phyloP scores from a whole-genome alignment of 2,797 vertebrate genomes.

The Sorex maritimensis region DNA sequence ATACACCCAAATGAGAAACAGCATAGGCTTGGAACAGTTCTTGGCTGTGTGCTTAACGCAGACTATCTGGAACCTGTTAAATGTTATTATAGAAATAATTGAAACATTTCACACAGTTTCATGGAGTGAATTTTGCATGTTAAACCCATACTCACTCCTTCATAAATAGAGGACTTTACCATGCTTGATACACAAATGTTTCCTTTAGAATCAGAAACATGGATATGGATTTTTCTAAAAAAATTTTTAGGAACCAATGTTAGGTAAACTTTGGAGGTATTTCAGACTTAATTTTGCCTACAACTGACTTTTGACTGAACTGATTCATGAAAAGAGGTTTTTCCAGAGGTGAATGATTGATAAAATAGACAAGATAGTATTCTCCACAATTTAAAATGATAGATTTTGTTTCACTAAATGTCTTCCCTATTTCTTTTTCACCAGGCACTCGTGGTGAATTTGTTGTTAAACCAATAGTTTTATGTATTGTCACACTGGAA shows the following conservation, averaged over 20 bases:
- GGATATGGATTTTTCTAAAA: neutral
- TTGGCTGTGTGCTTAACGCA: slow-evolving; percentile 88
- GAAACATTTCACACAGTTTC: slow-evolving; percentile 92
- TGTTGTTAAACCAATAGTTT: neutral
- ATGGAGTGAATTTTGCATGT: slow-evolving; percentile 74
- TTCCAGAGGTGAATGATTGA: slow-evolving; percentile 40
- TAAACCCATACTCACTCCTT: slow-evolving; percentile 49
- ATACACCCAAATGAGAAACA: slow-evolving; percentile 91
- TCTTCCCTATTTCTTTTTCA: neutral
- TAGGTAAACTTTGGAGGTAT: slow-evolving; percentile 63
- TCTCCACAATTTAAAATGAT: slow-evolving; percentile 27
- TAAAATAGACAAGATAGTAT: neutral
- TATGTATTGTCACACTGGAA: neutral
- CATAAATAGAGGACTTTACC: slow-evolving; percentile 3
- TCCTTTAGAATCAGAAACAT: slow-evolving; percentile 28
- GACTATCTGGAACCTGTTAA: slow-evolving; percentile 91
- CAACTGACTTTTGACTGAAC: neutral
- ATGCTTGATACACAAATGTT: slow-evolving; percentile 61
- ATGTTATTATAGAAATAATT: slow-evolving; percentile 92
- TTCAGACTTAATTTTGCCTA: slow-evolving; percentile 66
- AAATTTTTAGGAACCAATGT: slow-evolving; percentile 28
- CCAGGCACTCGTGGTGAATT: neutral
- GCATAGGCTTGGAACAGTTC: slow-evolving; percentile 88
- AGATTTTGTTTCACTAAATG: neutral
- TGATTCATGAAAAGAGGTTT: slow-evolving; percentile 39